These are phyloP conservation scores for Gastrophysa polygoni DNA, from an alignment of 2,888 invertebrate genomes.

Conservation along the genomic window DNA sequence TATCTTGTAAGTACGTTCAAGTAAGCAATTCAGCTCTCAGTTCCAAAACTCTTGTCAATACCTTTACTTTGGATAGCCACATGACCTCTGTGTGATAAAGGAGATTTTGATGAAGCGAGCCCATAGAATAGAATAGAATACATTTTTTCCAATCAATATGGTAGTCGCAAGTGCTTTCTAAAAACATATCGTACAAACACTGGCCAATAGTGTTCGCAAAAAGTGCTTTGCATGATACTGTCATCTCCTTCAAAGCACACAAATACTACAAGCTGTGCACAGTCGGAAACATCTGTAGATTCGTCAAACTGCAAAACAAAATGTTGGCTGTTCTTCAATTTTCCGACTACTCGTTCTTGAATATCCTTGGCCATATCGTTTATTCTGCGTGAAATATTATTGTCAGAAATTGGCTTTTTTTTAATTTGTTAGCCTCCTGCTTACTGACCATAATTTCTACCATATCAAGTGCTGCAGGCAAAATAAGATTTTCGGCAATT, in stretches of 20 bases:
- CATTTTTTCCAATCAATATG: not conserved
- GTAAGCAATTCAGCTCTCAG: no score
- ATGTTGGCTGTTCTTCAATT: slow-evolving; percentile 1
- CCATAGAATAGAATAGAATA: no score
- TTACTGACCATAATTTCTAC: no score
- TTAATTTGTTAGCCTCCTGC: slow-evolving; percentile 9
- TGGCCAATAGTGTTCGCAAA: slow-evolving; percentile 1
- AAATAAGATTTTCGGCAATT: no score
- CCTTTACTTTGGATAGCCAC: no score
- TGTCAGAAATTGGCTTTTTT: slow-evolving; percentile 8
- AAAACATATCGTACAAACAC: not conserved
- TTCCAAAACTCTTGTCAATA: no score
- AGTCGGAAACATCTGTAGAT: slow-evolving; percentile 42
- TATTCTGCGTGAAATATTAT: not conserved
- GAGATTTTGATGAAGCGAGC: no score
- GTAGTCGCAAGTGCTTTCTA: not conserved
- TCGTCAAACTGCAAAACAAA: slow-evolving; percentile 45
- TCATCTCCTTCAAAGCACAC: slow-evolving; percentile 43
- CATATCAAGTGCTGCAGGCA: no score
- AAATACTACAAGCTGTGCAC: slow-evolving; percentile 43
- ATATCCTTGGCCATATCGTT: no score
- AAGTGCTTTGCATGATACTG: slow-evolving; percentile 35
- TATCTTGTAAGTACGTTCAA: no score
- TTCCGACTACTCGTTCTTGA: slow-evolving; percentile 8
- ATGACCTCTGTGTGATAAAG: no score